Conservation (phyloP, 2,888 invertebrate species). For the Erebia palarica region DNA sequence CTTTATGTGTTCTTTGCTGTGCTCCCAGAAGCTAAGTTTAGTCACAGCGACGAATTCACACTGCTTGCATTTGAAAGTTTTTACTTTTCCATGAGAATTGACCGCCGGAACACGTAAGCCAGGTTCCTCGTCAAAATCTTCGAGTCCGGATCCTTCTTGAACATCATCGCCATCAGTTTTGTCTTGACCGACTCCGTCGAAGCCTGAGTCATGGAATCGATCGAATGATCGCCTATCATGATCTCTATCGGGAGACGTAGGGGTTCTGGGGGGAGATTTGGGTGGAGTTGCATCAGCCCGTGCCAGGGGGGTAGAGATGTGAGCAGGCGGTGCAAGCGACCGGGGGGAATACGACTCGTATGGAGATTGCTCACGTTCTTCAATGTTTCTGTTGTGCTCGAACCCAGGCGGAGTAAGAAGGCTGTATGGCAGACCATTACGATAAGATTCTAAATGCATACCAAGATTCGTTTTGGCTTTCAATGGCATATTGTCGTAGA, state of each 20-base stretch:
- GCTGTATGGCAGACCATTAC: conserved; percentile 79
- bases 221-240: conserved; percentile 64
- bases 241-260: conserved; percentile 63
- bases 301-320: conserved; percentile 67
- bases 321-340: conserved; percentile 58
- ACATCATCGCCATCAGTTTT: conserved; percentile 69
- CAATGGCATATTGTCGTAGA: conserved; percentile 67
- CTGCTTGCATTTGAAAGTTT: conserved; percentile 95
- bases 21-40: conserved; percentile 97
- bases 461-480: conserved; percentile 75
- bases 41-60: conserved; percentile 93
- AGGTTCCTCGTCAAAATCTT: conserved; percentile 82
- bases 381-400: conserved; percentile 59
- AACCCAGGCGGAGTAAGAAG: conserved; percentile 84
- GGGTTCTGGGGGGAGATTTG: conserved; percentile 70
- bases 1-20: conserved; percentile 95
- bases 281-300: conserved; percentile 72
- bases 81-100: conserved; percentile 91
- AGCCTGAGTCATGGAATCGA: conserved; percentile 78
- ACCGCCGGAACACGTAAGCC: conserved; percentile 84
- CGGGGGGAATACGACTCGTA: conserved; percentile 68
- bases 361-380: conserved; percentile 64
- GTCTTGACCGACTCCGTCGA: conserved; percentile 65
- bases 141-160: conserved; percentile 74
- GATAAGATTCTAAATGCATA: conserved; percentile 69